Base-by-base conservation (phyloP, 2,888 invertebrate genomes). In the Nemapogon koenigi region DNA sequence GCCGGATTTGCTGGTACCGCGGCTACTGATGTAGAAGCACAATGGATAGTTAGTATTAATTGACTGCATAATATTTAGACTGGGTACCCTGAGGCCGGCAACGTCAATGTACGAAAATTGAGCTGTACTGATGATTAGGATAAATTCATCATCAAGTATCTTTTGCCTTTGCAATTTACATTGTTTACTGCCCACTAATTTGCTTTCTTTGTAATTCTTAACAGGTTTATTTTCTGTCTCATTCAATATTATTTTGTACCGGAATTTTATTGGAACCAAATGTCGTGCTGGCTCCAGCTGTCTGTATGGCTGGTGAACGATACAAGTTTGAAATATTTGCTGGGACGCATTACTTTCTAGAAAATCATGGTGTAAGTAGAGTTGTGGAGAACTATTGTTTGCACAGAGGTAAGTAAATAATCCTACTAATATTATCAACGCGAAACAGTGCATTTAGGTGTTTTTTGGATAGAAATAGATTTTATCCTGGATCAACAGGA, bases 201-300 rank as follows among this genome's bases (percentile, higher is more conserved):
- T 33, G 18, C 22, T 22, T 22, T 22, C 22, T 22, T 22, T 22
- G 6, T 22, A 7, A 22, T 32, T 30, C 11, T 27, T 29, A n/a
- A 1, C 45, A 76, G 76, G 58, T 68, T 3, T 59, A 68, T 43
- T 76, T 51, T 37, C 46, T 75, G 27, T 75, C 75, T 1, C 75
- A 75, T 38, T 63, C 72, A 2, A 56, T 76, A 62, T 50, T 75
- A 52, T 76, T 76, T 47, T 76, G 76, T 44, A 42, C 57, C 22
- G 76, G 75, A 2, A 55, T 62, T 3, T 42, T 76, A 10, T 57
- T 76, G 44, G 75, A 76, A 44, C 57, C 68, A 2, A 70, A 73
- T 38, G 64, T 76, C n/a, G 60, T 70, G 2, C 41, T 76, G 4
- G 71, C 75, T 3, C 62, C 72, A 6, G 75, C 76, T 3, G 57